Evolutionary conservation across 2,888 invertebrate species (phyloP), one percentile per base, ranked within the genome.

Genomic region (Tanytarsus gracilentus): DNA sequence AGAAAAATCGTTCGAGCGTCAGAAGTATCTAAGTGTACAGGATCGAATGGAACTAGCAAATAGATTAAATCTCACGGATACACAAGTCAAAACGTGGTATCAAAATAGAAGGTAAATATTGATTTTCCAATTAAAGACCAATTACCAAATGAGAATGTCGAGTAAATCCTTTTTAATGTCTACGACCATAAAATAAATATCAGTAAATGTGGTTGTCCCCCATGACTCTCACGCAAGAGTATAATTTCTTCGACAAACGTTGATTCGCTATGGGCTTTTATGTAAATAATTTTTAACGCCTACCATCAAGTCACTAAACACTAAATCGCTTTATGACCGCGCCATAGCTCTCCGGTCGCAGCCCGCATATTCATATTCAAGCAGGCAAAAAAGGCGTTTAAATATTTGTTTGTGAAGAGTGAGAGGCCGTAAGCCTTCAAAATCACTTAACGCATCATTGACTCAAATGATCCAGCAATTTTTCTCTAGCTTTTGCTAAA

Each of bases 61-160:
- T 62, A 92, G 93, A 76, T 79, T 99, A 67, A 91, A 93, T 68
- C 81, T 99, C 62, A 95, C 94, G 44, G 99, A 99, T 76, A 99
- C 98, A 56, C 99, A 99, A 80, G 98, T 99, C 72, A 99, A 99
- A 77, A 99, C 99, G 68, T 99, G 99, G 98, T 98, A 98, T 76
- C 97, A 98, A 76, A 98, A 98, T 73, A 80, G 98, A 79, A 85
- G 97, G 96, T 94, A 73, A 79, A 82, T 36, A 39, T 55, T 36
- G 40, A 40, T 55, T 55, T 55, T 40, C 21, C 27, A 53, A 33
- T 53, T 16, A 36, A 14, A 14, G 16, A 16, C 36, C 5, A 36
- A 14, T 16, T n/a, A 14, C 9, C 14, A 36, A 14, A 11, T 33
- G 2, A 11, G 33, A 33, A 11, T 33, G 9, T 11, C 33, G n/a